Base-by-base conservation (phyloP, 2,797 vertebrate species). In the Anguilla obscura region DNA sequence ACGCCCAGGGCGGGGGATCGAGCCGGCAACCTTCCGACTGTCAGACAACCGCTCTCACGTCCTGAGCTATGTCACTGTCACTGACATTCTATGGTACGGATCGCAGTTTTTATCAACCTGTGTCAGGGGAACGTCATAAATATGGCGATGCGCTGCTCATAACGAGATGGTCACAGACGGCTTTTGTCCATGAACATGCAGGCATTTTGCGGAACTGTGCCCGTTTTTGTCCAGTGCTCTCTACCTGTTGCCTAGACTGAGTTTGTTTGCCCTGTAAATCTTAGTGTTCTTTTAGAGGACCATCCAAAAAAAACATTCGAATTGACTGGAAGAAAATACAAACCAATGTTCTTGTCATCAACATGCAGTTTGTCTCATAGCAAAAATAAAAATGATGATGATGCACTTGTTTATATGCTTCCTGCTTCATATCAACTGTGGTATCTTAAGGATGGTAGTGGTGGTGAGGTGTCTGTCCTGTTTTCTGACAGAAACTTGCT, bases 371-470 rank as follows among this genome's bases (percentile, higher is more conserved):
- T 71, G n/a, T 71, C 27, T 71, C 30, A 1, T 27, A 48, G 21
- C 18, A 21, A 40, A 40, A 18, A 82, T 8, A n/a, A 50, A 80
- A 82, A 82, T 1, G 36, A 48, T 8, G 33, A 79, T 24, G 33
- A 80, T 80, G 3, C 14, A 1, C 27, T 63, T 45, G 27, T 45
- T 36, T 18, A 86, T 76, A 56, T 27, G 76, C 85, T 80, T 88
- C 88, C 88, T 88, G 88, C 88, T 83, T 86, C 30, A 27, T 88
- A 86, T 88, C 66, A 88, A 60, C 88, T 86, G 88, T 69, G 88
- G 88, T 86, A 88, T 88, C 85, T 63, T 48, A 69, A 86, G 58
- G 85, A 83, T 86, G 85, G n/a, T 79, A 36, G 87, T 86, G 87
- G 87, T 86, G 85, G 36, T 52, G 85, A 80, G 85, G 16, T 52